phyloP scores from a whole-genome alignment of 2,113 vertebrate genomes.

The Sturnira hondurensis region DNA sequence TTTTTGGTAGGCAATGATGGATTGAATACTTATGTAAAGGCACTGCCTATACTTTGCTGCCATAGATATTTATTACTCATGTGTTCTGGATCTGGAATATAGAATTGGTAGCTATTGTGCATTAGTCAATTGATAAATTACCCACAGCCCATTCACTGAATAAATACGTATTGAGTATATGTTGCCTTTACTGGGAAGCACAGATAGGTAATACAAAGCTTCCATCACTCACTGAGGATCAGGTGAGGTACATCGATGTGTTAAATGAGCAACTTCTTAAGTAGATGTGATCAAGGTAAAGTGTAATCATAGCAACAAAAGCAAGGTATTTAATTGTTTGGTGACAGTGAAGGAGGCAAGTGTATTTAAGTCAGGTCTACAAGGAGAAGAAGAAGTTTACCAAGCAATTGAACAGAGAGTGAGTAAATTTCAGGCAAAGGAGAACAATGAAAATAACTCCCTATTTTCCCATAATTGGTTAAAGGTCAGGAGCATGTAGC shows the following conservation, averaged over 20 bases:
- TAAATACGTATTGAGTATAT: not conserved
- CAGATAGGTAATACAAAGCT: not conserved
- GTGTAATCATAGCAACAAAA: not conserved
- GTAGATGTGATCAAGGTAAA: not conserved
- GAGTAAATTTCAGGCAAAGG: not conserved
- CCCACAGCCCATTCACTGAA: too few species aligned
- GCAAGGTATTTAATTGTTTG: not conserved
- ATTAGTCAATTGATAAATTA: not conserved
- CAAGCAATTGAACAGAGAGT: not conserved
- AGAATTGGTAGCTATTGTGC: not conserved
- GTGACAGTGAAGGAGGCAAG: not conserved
- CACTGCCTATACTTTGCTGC: not conserved
- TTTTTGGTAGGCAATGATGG: not conserved
- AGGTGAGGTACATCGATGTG: not conserved
- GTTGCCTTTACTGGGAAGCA: not conserved
- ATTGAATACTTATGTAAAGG: not conserved
- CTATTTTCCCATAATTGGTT: not conserved
- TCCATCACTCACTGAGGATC: not conserved
- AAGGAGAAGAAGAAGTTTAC: not conserved
- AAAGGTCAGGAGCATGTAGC: not conserved
- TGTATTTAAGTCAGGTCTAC: not conserved
- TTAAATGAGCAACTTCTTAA: not conserved
- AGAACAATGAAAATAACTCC: not conserved
- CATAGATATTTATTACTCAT: not conserved
- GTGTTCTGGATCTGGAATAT: not conserved